These are phyloP conservation scores for Suricata suricatta DNA, from an alignment of 2,113 vertebrate species.

Conservation along the genomic window DNA sequence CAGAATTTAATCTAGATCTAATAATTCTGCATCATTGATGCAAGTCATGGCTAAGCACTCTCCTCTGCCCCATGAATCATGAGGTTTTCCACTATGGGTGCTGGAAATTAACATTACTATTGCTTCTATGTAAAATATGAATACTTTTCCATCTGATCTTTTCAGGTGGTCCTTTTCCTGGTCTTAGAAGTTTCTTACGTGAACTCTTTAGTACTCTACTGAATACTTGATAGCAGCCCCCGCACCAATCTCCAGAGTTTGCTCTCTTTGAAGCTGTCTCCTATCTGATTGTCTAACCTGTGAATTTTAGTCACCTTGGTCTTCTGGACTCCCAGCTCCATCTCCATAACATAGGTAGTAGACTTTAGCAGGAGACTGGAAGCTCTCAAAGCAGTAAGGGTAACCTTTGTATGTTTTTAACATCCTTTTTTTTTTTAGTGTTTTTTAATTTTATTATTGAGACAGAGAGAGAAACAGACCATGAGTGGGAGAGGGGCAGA, in stretches of 20 bases:
- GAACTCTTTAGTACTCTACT: neutral
- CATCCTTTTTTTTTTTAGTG: neutral
- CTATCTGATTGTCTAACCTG: neutral
- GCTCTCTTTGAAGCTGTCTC: neutral
- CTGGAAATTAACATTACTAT: neutral
- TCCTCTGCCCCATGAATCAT: fast-evolving
- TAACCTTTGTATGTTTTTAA: neutral
- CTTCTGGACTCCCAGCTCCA: neutral
- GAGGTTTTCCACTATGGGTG: neutral
- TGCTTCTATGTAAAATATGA: neutral
- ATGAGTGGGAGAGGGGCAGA: too few relatives aligned
- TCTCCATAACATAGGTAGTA: neutral
- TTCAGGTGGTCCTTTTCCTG: neutral
- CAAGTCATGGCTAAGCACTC: neutral
- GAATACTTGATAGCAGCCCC: neutral
- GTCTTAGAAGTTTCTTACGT: neutral
- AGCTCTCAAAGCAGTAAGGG: neutral
- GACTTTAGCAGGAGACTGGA: neutral
- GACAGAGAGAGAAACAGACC: too few relatives aligned
- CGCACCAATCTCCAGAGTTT: neutral
- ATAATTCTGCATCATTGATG: neutral
- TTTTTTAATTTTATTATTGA: neutral
- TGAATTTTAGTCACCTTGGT: neutral
- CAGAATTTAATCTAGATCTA: neutral
- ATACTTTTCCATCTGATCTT: neutral